A percentile compares a stretch with the other conserved stretches of the same genome.
Evolutionary conservation across 2,113 vertebrate genomes (phyloP).

Genomic region (Alethe castanea): DNA sequence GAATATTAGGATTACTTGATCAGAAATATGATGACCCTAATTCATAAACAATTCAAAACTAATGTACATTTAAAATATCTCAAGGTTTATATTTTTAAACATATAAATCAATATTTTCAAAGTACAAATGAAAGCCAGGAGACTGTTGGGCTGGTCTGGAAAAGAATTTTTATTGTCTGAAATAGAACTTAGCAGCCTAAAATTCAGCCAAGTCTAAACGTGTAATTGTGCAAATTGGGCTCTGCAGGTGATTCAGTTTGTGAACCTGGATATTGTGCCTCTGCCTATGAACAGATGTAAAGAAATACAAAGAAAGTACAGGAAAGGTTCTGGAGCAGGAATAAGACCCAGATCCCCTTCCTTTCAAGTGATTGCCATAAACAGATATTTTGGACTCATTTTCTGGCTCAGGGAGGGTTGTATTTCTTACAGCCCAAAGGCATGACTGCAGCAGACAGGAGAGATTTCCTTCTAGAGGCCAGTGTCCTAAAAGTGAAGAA

Average conservation of each 20-base stretch:
- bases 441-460: not conserved
- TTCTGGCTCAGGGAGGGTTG: not conserved
- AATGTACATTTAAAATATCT: not conserved
- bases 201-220: not conserved
- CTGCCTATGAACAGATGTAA: not conserved
- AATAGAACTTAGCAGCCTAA: not conserved
- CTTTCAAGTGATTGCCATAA: not conserved
- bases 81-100: not conserved
- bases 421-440: not conserved
- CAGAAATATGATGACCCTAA: not conserved
- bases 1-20: constrained; percentile 1
- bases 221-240: not conserved
- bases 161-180: not conserved
- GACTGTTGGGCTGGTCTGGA: not conserved
- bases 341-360: not conserved
- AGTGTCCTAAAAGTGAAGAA: not conserved
- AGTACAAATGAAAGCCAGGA: not conserved
- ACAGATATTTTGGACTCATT: not conserved
- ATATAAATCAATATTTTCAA: not conserved
- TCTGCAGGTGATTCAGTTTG: not conserved
- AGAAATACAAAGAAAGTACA: not conserved
- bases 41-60: not conserved
- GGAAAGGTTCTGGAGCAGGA: not conserved
- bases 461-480: not conserved
- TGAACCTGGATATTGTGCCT: not conserved